Evolutionary conservation across 2,113 vertebrate species (phyloP).

Genomic region (Daphoenositta chrysoptera): DNA sequence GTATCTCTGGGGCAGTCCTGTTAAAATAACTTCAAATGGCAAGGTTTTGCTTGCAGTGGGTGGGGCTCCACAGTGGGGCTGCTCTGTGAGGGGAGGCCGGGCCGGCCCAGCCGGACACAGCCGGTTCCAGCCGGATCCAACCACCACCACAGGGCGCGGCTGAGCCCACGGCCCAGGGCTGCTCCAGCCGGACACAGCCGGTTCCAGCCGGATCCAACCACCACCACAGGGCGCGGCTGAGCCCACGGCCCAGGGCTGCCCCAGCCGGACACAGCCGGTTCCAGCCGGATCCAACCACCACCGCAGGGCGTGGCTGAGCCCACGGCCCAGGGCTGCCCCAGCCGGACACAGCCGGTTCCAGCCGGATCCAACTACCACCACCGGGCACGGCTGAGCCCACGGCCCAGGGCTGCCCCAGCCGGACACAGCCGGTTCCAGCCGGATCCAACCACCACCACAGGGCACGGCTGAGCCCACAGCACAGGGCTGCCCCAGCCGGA

Average conservation of each 20-base stretch:
- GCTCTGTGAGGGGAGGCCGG: too few species aligned
- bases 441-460: too few species aligned
- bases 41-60: neutral
- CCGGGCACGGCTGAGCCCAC: neutral
- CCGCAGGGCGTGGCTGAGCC: too few species aligned
- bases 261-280: neutral
- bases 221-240: too few species aligned
- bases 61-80: fast-evolving
- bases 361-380: fast-evolving
- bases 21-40: neutral
- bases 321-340: too few species aligned
- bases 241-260: fast-evolving
- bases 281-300: neutral
- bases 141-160: too few species aligned
- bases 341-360: neutral
- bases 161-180: too few species aligned
- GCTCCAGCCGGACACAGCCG: too few species aligned
- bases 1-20: too few species aligned
- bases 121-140: neutral
- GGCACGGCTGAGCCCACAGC: too few species aligned
- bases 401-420: too few species aligned
- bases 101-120: neutral
- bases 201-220: neutral
- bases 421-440: too few species aligned
- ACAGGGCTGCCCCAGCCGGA: neutral